Evolutionary conservation across 2,888 invertebrate species (phyloP), one percentile per base, ranked within the genome.

Genomic region (Venustoraphidia nigricollis): DNA sequence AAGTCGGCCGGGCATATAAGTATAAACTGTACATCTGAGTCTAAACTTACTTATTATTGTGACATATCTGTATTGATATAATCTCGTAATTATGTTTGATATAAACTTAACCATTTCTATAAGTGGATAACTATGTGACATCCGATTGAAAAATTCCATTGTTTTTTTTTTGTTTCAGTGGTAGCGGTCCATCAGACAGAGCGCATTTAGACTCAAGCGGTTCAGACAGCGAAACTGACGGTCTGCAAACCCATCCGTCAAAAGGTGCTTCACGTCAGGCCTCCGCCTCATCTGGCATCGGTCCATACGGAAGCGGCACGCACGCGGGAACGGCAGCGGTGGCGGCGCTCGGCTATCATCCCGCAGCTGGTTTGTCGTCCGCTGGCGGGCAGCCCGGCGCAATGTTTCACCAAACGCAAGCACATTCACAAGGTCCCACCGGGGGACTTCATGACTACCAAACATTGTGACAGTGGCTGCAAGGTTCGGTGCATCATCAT

Each of bases 381-480:
- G 54, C 9, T 56, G 55, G 34, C 57, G 56, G 14, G 49, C 43
- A 37, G 47, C 42, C 37, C 44, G 36, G 56, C 58, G 39, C 57
- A 61, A 34, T 56, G 61, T 36, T 59, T 65, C 57, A 59, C 62
- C 35, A 66, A 66, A 54, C 60, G 64, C 10, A 53, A 65, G 49
- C 66, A 67, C 55, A 65, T 63, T 49, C 57, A 64, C 36, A 61
- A 66, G 17, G 63, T 63, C 9, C 35, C 42, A 10, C n/a, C 11
- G 62, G 63, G 37, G 60, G 66, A 44, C 56, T 68, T 35, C 68
- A 68, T 56, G 68, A 68, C 53, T 68, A 68, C 50, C 68, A 68
- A 56, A 63, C 67, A 10, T 68, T 68, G 68, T 68, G 68, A 68
- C 68, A 67, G 55, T 67, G 66, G 68, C 59, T 68, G 50, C 41